phyloP scores from a whole-genome alignment of 2,113 vertebrate genomes.

The Podarcis raffonei region DNA sequence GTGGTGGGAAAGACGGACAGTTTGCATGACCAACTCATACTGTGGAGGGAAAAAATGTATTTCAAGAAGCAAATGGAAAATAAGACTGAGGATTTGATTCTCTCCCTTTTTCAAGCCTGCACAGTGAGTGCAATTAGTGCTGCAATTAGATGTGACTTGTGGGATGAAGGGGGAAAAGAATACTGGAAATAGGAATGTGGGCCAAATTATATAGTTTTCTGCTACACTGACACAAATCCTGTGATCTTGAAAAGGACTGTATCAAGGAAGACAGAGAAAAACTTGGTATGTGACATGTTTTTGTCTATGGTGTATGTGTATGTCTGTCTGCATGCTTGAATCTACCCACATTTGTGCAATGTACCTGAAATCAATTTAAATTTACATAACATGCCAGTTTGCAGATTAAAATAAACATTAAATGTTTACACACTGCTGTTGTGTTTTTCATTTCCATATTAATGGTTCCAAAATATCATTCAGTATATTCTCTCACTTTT shows the following conservation, averaged over 20 bases:
- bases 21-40: constrained; percentile 28
- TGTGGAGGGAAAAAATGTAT: constrained; percentile 29
- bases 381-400: background rate
- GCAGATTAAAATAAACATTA: constrained; percentile 29
- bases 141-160: constrained; percentile 9
- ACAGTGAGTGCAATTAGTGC: constrained; percentile 37
- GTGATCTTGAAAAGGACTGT: background rate
- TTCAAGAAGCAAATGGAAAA: constrained; percentile 56
- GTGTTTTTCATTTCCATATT: constrained; percentile 28
- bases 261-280: background rate
- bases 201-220: background rate
- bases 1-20: constrained; percentile 57
- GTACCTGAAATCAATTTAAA: background rate
- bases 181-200: background rate
- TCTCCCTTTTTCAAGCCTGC: constrained; percentile 15
- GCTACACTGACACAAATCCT: background rate
- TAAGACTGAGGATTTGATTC: constrained; percentile 43
- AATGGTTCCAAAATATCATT: constrained; percentile 19
- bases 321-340: background rate
- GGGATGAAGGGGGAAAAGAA: background rate
- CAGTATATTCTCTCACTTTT: background rate
- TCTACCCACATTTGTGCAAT: background rate
- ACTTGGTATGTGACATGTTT: background rate
- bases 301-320: background rate
- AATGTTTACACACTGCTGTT: background rate